These are phyloP conservation scores for Leptura quadrifasciata DNA, from an alignment of 2,888 invertebrate species.

Conservation along the genomic window DNA sequence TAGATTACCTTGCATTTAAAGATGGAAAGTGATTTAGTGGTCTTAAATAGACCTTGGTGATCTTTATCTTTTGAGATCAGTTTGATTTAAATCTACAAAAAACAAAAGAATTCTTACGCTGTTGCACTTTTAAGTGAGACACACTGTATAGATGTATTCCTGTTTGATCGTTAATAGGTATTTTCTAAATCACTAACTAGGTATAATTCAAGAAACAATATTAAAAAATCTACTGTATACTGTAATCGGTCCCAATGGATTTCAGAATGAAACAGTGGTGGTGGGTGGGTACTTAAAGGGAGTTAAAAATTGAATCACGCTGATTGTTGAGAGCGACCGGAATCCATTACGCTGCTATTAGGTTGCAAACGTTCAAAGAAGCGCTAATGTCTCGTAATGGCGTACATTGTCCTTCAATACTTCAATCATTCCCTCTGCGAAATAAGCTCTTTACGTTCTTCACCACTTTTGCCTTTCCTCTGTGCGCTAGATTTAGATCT, in stretches of 20 bases:
- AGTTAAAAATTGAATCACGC: slow-evolving; percentile 71
- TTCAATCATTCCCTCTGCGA: slow-evolving; percentile 69
- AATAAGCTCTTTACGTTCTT: slow-evolving; percentile 69
- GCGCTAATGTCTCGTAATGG: slow-evolving; percentile 72
- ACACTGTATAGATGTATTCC: too few species aligned
- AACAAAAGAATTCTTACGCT: too few species aligned
- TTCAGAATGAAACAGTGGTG: slow-evolving; percentile 21
- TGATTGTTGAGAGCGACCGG: slow-evolving; percentile 72
- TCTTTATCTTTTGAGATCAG: too few species aligned
- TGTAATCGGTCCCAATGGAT: slow-evolving; percentile 13
- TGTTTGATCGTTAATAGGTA: too few species aligned
- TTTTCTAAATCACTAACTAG: too few species aligned
- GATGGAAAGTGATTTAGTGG: too few species aligned
- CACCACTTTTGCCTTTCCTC: slow-evolving; percentile 54
- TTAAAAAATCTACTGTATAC: background rate
- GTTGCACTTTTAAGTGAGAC: too few species aligned
- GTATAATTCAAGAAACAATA: background rate
- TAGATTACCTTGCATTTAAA: too few species aligned
- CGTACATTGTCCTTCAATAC: slow-evolving; percentile 71
- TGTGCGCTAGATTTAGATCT: slow-evolving; percentile 46
- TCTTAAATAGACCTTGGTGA: too few species aligned
- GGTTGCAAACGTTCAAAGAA: slow-evolving; percentile 72
- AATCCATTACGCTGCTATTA: slow-evolving; percentile 71
- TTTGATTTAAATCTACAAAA: too few species aligned
- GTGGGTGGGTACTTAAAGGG: slow-evolving; percentile 63